Evolutionary conservation across 2,797 vertebrate genomes (phyloP).

Genomic region (Amblyopsis hoosieri): DNA sequence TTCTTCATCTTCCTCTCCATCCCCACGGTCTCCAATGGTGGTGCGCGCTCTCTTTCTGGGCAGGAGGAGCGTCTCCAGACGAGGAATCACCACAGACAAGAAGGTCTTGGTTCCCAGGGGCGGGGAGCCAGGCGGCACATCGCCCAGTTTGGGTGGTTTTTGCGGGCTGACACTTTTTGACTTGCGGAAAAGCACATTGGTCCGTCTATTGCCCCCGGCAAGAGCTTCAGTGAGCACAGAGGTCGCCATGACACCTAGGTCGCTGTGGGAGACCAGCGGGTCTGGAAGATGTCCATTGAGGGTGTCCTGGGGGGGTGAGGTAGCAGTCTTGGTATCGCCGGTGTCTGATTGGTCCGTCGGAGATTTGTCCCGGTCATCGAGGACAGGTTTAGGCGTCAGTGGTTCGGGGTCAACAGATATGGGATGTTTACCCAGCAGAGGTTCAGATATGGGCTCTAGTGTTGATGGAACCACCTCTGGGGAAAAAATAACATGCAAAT

Average conservation of each 20-base stretch:
- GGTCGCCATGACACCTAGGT: conserved; percentile 82
- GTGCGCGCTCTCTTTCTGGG: conserved; percentile 92
- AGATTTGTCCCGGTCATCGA: conserved; percentile 82
- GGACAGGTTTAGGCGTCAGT: conserved; percentile 84
- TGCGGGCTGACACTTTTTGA: conserved; percentile 95
- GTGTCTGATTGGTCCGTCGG: conserved; percentile 86
- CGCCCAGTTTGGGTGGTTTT: conserved; percentile 85
- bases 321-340: conserved; percentile 81
- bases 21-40: conserved; percentile 85
- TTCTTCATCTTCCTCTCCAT: conserved; percentile 83
- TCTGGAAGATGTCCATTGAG: conserved; percentile 84
- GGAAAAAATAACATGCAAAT: neutral
- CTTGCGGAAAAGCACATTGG: conserved; percentile 90
- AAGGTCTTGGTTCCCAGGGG: conserved; percentile 96
- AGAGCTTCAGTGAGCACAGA: conserved; percentile 84
- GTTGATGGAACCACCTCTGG: conserved; percentile 84
- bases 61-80: conserved; percentile 96
- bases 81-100: conserved; percentile 97
- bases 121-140: conserved; percentile 80
- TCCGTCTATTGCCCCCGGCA: conserved; percentile 36
- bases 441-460: conserved; percentile 87
- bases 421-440: conserved; percentile 80
- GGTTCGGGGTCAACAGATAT: conserved; percentile 82
- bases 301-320: conserved; percentile 83
- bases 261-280: conserved; percentile 78